Base-by-base conservation (phyloP, 1,140 invertebrate genomes). In the Ceratina australensis region DNA sequence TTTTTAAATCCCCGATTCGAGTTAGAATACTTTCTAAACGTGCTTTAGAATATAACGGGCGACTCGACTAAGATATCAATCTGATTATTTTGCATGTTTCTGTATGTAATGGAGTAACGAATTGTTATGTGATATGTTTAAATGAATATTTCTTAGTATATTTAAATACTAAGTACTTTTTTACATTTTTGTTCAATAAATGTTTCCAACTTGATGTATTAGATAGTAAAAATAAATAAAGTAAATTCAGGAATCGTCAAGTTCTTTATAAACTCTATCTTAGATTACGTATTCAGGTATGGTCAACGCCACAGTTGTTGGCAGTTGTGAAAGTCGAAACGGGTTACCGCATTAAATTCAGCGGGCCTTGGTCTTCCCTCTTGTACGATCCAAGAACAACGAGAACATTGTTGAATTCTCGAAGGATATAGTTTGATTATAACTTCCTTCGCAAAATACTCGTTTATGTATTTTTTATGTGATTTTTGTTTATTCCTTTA, bases 321-420 rank as follows among this genome's bases (percentile, higher is more conserved):
- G 60, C 60, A 59, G 52, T 83, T 68, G 65, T 83, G 68, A 80
- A 83, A 84, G 69, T 83, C 49, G 47, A 49, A 83, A 82, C 68
- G 52, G 64, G 69, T 83, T 83, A 83, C 65, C 64, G 57, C 56
- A 26, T 83, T 77, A 84, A 80, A 74, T 73, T 74, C 60, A 73
- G 33, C 59, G 73, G 60, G 71, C 42, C 49, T 64, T 61, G 50
- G 57, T 68, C 20, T 20, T 49, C 28, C 22, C 33, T 42, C 33
- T 72, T 3, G 15, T n/a, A 24, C 47, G n/a, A 20, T 24, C 7
- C 24, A 18, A 64, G 63, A 83, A 49, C 65, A 74, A 33, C 22
- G 33, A 33, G 10, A 4, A 54, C n/a, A n/a, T n/a, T 13, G 52
- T 18, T 4, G 16, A 54, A 12, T 54, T 54, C 52, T 18, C 52